Conservation (phyloP, 1,140 invertebrate genomes). For the Drosophila rhopaloa region DNA sequence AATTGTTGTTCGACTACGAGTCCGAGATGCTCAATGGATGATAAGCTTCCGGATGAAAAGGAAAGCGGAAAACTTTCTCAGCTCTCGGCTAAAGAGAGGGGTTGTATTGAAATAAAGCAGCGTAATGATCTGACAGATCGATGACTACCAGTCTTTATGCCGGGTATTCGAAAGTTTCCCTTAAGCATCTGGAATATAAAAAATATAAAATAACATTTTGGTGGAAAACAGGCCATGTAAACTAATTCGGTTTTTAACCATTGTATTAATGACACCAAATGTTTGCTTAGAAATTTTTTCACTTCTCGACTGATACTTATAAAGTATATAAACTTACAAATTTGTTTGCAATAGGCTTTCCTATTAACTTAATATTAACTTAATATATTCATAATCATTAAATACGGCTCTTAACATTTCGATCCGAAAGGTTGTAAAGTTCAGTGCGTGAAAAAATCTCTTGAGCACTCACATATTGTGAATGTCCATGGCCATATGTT, state of each 20-base stretch:
- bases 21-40: constrained; percentile 42
- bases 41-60: constrained; percentile 50
- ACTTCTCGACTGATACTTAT: too few relatives aligned
- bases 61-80: constrained; percentile 50
- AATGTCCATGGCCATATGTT: constrained; percentile 20
- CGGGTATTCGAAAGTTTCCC: constrained; percentile 14
- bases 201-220: background rate
- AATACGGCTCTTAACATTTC: too few relatives aligned
- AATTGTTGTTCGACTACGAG: constrained; percentile 58
- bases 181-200: background rate
- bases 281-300: too few relatives aligned
- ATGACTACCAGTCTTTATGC: constrained; percentile 31
- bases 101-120: background rate
- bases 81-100: constrained; percentile 3
- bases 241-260: background rate
- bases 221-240: background rate
- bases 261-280: too few relatives aligned
- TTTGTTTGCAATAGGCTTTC: too few relatives aligned
- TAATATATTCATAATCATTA: too few relatives aligned
- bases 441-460: constrained; percentile 3
- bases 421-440: background rate
- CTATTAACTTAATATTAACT: too few relatives aligned
- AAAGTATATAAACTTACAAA: too few relatives aligned
- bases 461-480: constrained; percentile 12
- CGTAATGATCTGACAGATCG: constrained; percentile 20